These are phyloP conservation scores for Plemyria rubiginata DNA, from an alignment of 2,888 invertebrate genomes.

Conservation along the genomic window DNA sequence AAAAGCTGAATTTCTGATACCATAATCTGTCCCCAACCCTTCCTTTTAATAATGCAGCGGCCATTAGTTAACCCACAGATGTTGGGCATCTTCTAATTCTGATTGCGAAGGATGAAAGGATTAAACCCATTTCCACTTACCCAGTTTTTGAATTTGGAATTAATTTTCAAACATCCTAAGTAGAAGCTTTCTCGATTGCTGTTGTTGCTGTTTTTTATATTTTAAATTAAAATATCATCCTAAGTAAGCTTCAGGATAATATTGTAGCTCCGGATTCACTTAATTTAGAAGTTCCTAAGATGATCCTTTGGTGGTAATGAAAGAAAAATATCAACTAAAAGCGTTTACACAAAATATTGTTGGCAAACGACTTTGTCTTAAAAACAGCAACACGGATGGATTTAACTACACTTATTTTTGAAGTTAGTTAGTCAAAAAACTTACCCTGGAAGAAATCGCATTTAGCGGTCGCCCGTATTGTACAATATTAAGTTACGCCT, in stretches of 20 bases:
- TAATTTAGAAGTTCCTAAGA: neutral
- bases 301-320: constrained; percentile 44
- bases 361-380: no score
- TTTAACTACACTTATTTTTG: no score
- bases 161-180: constrained; percentile 47
- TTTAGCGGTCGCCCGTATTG: no score
- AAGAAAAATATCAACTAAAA: constrained; percentile 64
- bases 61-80: constrained; percentile 83
- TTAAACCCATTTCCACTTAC: constrained; percentile 65
- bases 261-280: neutral
- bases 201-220: neutral
- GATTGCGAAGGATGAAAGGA: constrained; percentile 78
- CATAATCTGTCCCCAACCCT: constrained; percentile 81
- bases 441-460: no score
- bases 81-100: constrained; percentile 77
- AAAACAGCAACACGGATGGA: no score
- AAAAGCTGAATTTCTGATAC: constrained; percentile 66
- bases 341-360: no score
- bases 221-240: neutral
- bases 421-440: no score
- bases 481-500: no score
- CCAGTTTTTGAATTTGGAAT: constrained; percentile 52
- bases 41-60: constrained; percentile 80
- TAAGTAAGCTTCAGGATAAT: neutral
- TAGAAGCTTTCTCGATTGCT: constrained; percentile 1